Base-by-base conservation (phyloP, 2,888 invertebrate genomes). In the Morpho achilles region DNA sequence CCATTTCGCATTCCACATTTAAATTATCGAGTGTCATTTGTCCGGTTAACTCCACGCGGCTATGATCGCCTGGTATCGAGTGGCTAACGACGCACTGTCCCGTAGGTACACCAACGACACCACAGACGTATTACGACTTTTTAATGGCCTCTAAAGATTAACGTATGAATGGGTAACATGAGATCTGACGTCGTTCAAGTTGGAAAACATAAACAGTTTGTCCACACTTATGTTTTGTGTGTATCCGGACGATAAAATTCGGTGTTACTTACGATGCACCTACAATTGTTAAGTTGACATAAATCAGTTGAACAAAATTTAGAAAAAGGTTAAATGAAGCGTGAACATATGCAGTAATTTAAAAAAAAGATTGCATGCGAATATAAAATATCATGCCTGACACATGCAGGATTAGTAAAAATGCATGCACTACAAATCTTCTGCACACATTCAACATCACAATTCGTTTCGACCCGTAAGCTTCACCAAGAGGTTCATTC, bases 21-120 rank as follows among this genome's bases (percentile, higher is more conserved):
- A 68, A 71, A 75, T 74, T 67, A 75, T 74, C 73, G 73, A 75
- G 77, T 71, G 63, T 65, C 66, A 60, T 69, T 68, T 67, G 65
- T 58, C 71, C 74, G 76, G 71, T 69, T 60, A 71, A 75, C 76
- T 71, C 75, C 62, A 53, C 66, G 57, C 72, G 68, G 70, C 82
- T 79, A 87, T 88, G 87, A 84, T 80, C 69, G 78, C 82, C 80
- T 80, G 82, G 87, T 87, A 79, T 88, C 89, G 77, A 73, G 77
- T 89, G 78, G 78, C 84, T 87, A 90, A 89, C 87, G 89, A 88
- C 74, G 72, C 77, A 78, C 88, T 89, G 89, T 89, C 87, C 84
- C 84, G 86, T 87, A 86, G 87, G 86, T 79, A 75, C 72, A 67
- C 69, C 69, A 68, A 68, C 73, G 76, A 75, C 76, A 77, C 77